Conservation (phyloP, 2,113 vertebrate genomes). For the Trematocara stigmaticum region DNA sequence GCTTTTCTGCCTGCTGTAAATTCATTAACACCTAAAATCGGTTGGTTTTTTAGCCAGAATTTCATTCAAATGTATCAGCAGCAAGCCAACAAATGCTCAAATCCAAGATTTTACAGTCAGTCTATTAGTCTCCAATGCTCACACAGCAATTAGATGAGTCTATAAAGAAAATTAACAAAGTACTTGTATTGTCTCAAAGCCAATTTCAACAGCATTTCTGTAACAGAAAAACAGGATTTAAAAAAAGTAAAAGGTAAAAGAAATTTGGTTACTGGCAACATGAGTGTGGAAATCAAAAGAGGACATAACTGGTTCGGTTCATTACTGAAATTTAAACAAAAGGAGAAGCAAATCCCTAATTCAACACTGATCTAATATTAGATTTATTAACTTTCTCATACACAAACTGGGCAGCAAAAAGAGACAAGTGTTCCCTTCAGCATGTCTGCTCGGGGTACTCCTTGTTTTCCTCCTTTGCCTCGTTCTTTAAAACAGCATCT, state of each 20-base stretch:
- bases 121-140: background rate
- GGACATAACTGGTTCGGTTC: background rate
- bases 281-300: background rate
- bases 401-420: conserved; percentile 26
- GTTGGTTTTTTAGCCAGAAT: background rate
- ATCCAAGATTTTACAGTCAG: background rate
- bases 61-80: background rate
- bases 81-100: background rate
- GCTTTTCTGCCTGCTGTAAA: background rate
- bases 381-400: background rate
- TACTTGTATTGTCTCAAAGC: background rate
- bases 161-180: background rate
- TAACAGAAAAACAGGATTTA: background rate
- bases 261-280: background rate
- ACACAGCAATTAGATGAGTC: background rate
- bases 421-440: conserved; percentile 52
- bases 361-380: conserved; percentile 66
- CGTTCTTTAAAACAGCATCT: background rate
- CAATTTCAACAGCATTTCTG: background rate
- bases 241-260: background rate
- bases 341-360: background rate
- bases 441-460: background rate
- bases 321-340: conserved; percentile 50
- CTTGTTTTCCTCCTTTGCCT: background rate
- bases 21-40: background rate